phyloP scores from a whole-genome alignment of 1,140 invertebrate genomes.

The Calephelis nemesis region DNA sequence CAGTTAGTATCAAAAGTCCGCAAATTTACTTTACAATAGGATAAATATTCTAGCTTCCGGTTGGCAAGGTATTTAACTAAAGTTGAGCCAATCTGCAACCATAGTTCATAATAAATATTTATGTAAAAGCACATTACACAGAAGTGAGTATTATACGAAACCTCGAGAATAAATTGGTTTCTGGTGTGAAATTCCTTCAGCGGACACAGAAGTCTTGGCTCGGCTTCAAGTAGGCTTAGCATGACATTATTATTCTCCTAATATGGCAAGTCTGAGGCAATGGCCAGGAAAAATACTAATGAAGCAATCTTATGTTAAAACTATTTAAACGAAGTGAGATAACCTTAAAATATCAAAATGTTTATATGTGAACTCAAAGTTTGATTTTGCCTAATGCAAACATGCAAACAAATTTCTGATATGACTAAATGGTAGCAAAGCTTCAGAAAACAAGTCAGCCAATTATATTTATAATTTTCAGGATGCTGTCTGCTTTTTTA shows the following conservation, averaged over 20 bases:
- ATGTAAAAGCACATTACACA: slow-evolving; percentile 12
- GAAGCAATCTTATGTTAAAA: background rate
- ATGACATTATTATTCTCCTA: slow-evolving; percentile 16
- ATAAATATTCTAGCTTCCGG: too few species aligned
- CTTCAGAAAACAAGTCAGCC: too few species aligned
- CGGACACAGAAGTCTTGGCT: slow-evolving; percentile 1
- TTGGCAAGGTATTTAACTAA: background rate
- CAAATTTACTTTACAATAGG: too few species aligned
- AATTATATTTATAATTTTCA: too few species aligned
- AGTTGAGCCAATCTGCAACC: background rate
- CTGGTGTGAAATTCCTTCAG: slow-evolving; percentile 7
- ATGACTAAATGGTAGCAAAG: too few species aligned
- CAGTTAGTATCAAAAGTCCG: too few species aligned
- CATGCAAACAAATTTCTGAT: too few species aligned
- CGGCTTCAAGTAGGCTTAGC: slow-evolving; percentile 11
- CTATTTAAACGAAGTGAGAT: background rate
- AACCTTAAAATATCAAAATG: background rate
- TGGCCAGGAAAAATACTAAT: slow-evolving; percentile 12
- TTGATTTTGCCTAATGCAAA: too few species aligned
- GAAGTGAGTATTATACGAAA: slow-evolving; percentile 14
- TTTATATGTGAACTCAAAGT: too few species aligned
- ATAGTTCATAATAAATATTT: slow-evolving; percentile 9
- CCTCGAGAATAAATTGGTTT: slow-evolving; percentile 14
- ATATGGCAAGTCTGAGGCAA: slow-evolving; percentile 1
- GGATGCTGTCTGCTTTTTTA: too few species aligned